A percentile compares a stretch with the other conserved stretches of the same genome.
phyloP scores from a whole-genome alignment of 2,797 vertebrate species.

The Crocodylus rhombifer region DNA sequence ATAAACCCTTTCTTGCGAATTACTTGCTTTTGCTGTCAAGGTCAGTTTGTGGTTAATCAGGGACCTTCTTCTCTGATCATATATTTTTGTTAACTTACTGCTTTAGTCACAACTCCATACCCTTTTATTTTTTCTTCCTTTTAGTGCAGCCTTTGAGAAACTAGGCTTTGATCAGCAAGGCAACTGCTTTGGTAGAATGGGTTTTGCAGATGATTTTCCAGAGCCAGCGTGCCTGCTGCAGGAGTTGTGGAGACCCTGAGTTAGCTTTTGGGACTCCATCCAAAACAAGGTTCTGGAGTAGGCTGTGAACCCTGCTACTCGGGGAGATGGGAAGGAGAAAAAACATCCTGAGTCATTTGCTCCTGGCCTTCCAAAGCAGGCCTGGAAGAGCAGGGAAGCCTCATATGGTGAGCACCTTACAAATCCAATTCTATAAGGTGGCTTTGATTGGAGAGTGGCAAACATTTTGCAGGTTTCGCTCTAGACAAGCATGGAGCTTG shows the following conservation, averaged over 20 bases:
- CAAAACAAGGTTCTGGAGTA: rapidly evolving
- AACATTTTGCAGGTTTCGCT: background rate
- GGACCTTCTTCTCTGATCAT: background rate
- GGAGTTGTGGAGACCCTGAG: background rate
- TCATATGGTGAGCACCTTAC: background rate
- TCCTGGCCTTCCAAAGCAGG: background rate
- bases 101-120: background rate
- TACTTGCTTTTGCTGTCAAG: rapidly evolving
- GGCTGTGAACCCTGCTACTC: background rate
- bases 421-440: background rate
- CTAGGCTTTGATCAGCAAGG: background rate
- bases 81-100: background rate
- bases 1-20: background rate
- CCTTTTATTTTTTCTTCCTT: background rate
- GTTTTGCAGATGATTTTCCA: background rate
- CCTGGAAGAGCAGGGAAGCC: background rate
- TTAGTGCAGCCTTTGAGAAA: background rate
- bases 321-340: background rate
- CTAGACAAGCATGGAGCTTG: background rate
- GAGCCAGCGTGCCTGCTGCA: background rate
- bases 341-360: no score
- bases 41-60: background rate
- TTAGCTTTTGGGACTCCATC: background rate
- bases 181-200: background rate
- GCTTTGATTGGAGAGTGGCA: background rate